Evolutionary conservation across 2,113 vertebrate genomes (phyloP).

Genomic region (Tragulus kanchil): DNA sequence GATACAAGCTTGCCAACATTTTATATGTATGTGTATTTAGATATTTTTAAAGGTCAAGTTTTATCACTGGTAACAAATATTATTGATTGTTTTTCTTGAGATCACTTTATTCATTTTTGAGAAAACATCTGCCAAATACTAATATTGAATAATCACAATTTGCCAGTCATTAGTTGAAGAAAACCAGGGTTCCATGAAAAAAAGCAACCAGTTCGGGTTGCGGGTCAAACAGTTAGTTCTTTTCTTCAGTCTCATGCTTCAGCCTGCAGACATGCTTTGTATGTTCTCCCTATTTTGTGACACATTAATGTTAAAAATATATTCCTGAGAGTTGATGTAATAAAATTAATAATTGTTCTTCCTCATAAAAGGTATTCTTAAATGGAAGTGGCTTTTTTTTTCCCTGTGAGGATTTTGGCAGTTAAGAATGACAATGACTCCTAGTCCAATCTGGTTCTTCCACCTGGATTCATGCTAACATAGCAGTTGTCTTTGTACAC

Average conservation of each 20-base stretch:
- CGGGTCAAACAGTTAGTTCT: neutral
- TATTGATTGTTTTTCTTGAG: neutral
- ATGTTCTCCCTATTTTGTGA: neutral
- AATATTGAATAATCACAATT: neutral
- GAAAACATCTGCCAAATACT: neutral
- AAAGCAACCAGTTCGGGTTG: neutral
- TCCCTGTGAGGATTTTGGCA: neutral
- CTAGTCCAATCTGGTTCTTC: accelerated
- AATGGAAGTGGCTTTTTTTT: neutral
- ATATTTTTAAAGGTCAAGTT: neutral
- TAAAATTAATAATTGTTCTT: neutral
- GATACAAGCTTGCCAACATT: neutral
- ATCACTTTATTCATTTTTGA: conserved; percentile 12
- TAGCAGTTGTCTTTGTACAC: neutral
- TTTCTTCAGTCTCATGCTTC: neutral
- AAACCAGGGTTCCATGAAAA: neutral
- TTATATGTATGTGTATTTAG: neutral
- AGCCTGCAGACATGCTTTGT: neutral
- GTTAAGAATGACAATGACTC: neutral
- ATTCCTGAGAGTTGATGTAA: conserved; percentile 20
- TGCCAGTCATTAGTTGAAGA: neutral
- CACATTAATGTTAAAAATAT: conserved; percentile 14
- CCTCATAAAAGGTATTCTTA: neutral
- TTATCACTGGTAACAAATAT: conserved; percentile 16
- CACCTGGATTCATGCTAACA: neutral